These are phyloP conservation scores for Poecilia picta DNA, from an alignment of 2,797 vertebrate species.

Conservation along the genomic window DNA sequence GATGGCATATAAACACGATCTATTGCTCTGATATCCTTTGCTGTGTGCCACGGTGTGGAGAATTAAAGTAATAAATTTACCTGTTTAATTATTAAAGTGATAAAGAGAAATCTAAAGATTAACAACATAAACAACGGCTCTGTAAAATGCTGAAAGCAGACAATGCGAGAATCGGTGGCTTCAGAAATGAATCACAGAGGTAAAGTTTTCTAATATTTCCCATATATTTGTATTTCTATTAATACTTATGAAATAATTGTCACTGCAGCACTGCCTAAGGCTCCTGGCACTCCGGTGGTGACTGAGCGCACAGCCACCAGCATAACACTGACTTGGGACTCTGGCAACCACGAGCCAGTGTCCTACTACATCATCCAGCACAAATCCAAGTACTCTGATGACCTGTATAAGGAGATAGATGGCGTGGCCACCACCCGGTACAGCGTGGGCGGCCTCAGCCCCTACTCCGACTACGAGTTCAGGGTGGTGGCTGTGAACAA, in stretches of 20 bases:
- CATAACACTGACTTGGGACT: conserved; percentile 98
- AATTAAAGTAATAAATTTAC: conserved; percentile 84
- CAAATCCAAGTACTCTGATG: conserved; percentile 94
- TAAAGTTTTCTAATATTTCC: conserved; percentile 23
- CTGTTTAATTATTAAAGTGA: conserved; percentile 80
- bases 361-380: conserved; percentile 99
- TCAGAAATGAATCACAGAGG: conserved; percentile 25
- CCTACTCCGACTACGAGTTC: conserved; percentile 98
- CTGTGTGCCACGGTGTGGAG: conserved; percentile 50
- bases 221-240: conserved; percentile 23
- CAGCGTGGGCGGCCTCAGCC: conserved; percentile 96
- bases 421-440: conserved; percentile 97
- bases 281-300: conserved; percentile 92
- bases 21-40: conserved; percentile 72
- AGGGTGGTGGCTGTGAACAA: conserved; percentile 96
- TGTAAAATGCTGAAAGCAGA: conserved; percentile 29
- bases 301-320: conserved; percentile 98
- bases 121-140: conserved; percentile 27
- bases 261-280: conserved; percentile 91
- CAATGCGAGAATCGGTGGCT: conserved; percentile 27
- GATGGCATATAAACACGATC: conserved; percentile 76
- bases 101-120: conserved; percentile 69
- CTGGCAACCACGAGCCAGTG: conserved; percentile 96
- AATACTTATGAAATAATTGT: conserved; percentile 47
- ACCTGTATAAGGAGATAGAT: conserved; percentile 96